Base-by-base conservation (phyloP, 2,113 vertebrate species). In the Sinocyclocheilus rhinocerous region DNA sequence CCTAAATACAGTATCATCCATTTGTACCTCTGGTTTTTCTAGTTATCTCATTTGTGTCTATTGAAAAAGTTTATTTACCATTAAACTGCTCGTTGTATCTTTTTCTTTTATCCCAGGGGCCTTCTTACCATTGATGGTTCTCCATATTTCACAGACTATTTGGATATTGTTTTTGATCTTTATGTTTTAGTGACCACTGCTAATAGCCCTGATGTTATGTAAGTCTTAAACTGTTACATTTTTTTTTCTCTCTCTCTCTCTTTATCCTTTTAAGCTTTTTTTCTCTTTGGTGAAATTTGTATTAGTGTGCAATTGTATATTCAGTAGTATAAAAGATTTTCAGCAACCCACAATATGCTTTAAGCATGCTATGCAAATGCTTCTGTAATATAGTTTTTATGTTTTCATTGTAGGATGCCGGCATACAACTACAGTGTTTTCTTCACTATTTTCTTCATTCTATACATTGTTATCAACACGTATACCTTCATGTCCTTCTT, bases 401-500 rank as follows among this genome's bases (percentile, higher is more conserved):
- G 42, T 63, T 87, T 59, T 86, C 22, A 57, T 76, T 86, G 67
- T 65, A 99, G 98, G 97, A 98, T 98, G 97, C 97, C 97, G 0
- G 97, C 97, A 0, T 99, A 98, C 91, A 95, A 98, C 89, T 90
- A 92, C 92, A 96, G 91, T 61, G 91, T 92, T 22, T 91, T 94
- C 92, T 98, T 97, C 0, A 93, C 95, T 36, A 73, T 97, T 82
- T 99, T 97, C 94, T 99, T 99, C 91, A 96, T 98, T 26, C 50
- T 96, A 26, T 99, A 97, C 48, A 96, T 97, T 91, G 93, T 99
- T 12, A 81, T 98, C 93, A 98, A 98, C 92, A 99, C 96, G 0
- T 99, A 98, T 48, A 97, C 98, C 92, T 99, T 99, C 93, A 98
- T 98, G 97, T 99, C 97, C 0, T 96, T 99, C 84, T 99, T 99